Base-by-base conservation (phyloP, 1,140 invertebrate genomes). In the Triops cancriformis region DNA sequence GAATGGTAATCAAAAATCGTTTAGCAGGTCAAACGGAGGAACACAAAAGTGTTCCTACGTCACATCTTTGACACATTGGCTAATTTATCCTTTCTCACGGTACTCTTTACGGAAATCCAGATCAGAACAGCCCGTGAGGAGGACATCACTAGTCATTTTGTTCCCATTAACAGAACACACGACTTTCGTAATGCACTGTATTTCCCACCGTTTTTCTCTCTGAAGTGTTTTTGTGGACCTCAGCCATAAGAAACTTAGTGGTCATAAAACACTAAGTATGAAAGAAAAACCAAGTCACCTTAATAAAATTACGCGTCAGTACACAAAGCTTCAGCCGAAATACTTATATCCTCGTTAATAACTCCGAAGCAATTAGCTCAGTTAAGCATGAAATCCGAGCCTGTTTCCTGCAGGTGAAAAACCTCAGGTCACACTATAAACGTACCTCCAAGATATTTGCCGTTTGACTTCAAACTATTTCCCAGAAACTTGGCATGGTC, bases 211-310 rank as follows among this genome's bases (percentile, higher is more conserved):
- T 64, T 23, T 64, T n/a, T n/a, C 14, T 64, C 51, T n/a, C 7
- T 37, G 31, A 37, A 37, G 2, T 37, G n/a, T 64, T 64, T 64
- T 64, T 64, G 51, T 64, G 51, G 51, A 64, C 51, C 51, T 3
- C 51, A 7, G 31, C 31, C 31, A 5, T 23, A 23, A 64, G 23
- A 18, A 64, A 64, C 51, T 23, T 64, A 64, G 4, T 18, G 18
- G 51, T 64, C 23, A 23, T 64, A 64, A 64, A 64, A 64, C 51
- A 64, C 51, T 64, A 64, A 64, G 51, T 64, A 23, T 64, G 51
- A 64, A 23, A 18, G 51, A 64, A 7, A 45, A 18, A 64, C 14
- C 51, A 64, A 10, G n/a, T 64, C 23, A 64, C 23, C 14, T 64
- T 23, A 64, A 64, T 64, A 64, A 64, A 64, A 64, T 64, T 23